Conservation (phyloP, 37 sponge, comb jelly and placozoan genomes). For the Aplysina aerophoba region DNA sequence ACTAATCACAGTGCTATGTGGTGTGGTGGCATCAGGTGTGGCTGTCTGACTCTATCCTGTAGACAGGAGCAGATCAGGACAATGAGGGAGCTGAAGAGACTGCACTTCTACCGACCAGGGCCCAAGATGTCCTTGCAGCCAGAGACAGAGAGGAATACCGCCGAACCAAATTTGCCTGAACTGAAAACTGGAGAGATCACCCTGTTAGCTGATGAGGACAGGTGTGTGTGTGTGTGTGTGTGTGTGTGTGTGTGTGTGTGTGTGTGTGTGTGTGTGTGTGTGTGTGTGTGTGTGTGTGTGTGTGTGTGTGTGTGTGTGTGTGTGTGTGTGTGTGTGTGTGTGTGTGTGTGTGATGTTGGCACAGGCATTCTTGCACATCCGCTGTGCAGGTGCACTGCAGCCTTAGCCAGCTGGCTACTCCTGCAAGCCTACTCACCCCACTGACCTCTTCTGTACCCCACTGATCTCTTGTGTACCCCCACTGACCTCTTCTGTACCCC, state of each 20-base stretch:
- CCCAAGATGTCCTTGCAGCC: background rate
- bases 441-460: no score
- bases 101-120: background rate
- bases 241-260: background rate
- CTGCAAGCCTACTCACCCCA: no score
- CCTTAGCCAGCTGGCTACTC: no score
- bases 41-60: no score
- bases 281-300: constrained; percentile 30
- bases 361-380: background rate
- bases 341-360: background rate
- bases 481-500: no score
- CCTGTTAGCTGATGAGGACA: no score
- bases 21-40: no score
- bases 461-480: no score
- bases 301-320: constrained; percentile 13
- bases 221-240: background rate
- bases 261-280: constrained; percentile 21
- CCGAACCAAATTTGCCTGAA: no score
- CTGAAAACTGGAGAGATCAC: no score
- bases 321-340: background rate
- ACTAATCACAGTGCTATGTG: no score
- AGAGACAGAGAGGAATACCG: background rate
- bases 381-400: background rate
- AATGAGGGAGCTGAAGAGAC: background rate
- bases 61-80: no score